phyloP scores from a whole-genome alignment of 2,113 vertebrate species.

The Copsychus sechellarum region DNA sequence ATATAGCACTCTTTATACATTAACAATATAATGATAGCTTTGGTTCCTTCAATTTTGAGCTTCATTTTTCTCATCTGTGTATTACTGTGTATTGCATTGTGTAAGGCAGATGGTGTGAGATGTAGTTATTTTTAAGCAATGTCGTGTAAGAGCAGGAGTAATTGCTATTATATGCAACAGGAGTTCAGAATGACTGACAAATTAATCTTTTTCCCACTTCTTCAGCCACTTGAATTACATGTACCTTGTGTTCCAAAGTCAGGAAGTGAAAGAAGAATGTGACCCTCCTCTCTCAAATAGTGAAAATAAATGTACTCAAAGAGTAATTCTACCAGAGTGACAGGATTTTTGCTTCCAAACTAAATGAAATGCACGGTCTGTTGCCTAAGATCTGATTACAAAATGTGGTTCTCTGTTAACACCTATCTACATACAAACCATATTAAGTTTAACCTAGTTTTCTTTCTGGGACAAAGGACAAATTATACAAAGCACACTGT shows the following conservation, averaged over 20 bases:
- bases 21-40: not conserved
- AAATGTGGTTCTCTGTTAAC: slow-evolving; percentile 8
- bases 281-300: not conserved
- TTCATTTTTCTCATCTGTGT: not conserved
- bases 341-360: not conserved
- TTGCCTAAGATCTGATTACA: slow-evolving; percentile 18
- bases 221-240: not conserved
- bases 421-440: not conserved
- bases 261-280: not conserved
- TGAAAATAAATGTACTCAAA: not conserved
- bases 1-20: not conserved
- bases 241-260: not conserved
- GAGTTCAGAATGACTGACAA: not conserved
- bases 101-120: not conserved
- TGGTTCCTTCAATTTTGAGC: not conserved
- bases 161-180: not conserved
- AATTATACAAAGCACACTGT: not conserved
- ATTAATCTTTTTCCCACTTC: not conserved
- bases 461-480: slow-evolving; percentile 30
- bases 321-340: not conserved
- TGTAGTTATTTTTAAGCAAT: not conserved
- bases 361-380: not conserved
- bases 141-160: not conserved
- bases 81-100: not conserved
- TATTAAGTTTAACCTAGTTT: slow-evolving; percentile 46